Conservation (phyloP, 2,888 invertebrate species). For the Meandrusa payeni region DNA sequence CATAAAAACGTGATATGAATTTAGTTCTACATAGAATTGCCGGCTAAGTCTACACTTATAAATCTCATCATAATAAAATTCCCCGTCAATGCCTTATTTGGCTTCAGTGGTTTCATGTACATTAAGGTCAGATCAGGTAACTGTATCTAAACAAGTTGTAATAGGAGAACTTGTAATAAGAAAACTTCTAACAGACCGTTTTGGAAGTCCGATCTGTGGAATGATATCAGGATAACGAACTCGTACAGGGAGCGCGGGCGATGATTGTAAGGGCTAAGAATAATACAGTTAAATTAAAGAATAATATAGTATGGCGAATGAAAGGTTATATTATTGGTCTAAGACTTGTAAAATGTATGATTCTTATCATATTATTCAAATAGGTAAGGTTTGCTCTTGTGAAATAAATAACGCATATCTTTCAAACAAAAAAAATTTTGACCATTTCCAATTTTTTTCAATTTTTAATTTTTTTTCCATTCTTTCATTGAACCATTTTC, state of each 20-base stretch:
- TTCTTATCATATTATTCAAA: too few relatives aligned
- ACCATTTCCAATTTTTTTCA: too few relatives aligned
- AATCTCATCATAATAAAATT: neutral
- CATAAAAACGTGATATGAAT: too few relatives aligned
- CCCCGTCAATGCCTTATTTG: conserved; percentile 4
- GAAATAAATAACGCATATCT: too few relatives aligned
- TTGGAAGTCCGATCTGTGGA: conserved; percentile 60
- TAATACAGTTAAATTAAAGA: conserved; percentile 21
- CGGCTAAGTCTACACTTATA: conserved; percentile 18
- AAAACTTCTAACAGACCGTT: conserved; percentile 76
- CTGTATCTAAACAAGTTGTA: conserved; percentile 57
- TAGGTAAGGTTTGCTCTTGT: too few relatives aligned
- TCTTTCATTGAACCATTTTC: too few relatives aligned
- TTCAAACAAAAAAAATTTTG: too few relatives aligned
- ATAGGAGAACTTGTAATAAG: conserved; percentile 77
- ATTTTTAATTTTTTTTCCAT: too few relatives aligned
- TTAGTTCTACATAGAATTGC: too few relatives aligned
- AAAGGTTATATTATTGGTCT: too few relatives aligned
- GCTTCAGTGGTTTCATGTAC: neutral
- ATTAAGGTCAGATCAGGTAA: conserved; percentile 38
- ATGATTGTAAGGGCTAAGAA: conserved; percentile 28
- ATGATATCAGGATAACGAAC: conserved; percentile 67
- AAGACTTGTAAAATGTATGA: too few relatives aligned
- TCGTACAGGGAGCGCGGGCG: conserved; percentile 44
- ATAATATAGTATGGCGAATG: too few relatives aligned